Base-by-base conservation (phyloP, 2,888 invertebrate species). In the Taenaris catops region DNA sequence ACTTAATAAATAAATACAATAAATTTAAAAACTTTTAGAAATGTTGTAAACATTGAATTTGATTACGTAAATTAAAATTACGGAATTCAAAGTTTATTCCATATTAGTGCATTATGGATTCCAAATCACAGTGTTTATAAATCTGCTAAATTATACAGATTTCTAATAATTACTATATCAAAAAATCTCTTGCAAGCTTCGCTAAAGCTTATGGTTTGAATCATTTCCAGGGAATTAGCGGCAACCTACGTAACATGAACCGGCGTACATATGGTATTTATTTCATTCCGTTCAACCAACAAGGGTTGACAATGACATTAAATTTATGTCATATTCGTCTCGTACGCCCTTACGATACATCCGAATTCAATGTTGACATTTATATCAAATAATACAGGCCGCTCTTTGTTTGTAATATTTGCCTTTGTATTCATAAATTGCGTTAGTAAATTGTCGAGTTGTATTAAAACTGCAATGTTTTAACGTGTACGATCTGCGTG, bases 341-440 rank as follows among this genome's bases (percentile, higher is more conserved):
- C 68, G 53, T 66, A 65, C 66, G 63, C 50, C 51, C 56, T 43
- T 41, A 47, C 49, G 51, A 58, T 55, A 55, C 49, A 61, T 60
- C 55, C 55, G 71, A 72, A 70, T 75, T 79, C 73, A 73, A 78
- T 76, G 75, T 78, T 83, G 81, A 84, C 80, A 78, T 75, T 81
- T 73, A 61, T 67, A 71, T 74, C 69, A 62, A 54, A 64, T 63
- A 67, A 67, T 76, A 81, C 76, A 80, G 79, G 63, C 27, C 66
- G 81, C 53, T 65, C 55, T 57, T 58, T 59, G 55, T 58, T 67
- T 59, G 52, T 38, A 31, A 21, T 40, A 41, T 51, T 46, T 45
- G 54, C 49, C 49, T 57, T 56, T 53, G 51, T 64, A 66, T 62
- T 57, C 65, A 55, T 38, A 41, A 34, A 63, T 64, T 65, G 62